A percentile compares a stretch with the other conserved stretches of the same genome.
These are phyloP conservation scores for Philantomba maxwellii DNA, from an alignment of 2,113 vertebrate genomes.

Conservation along the genomic window DNA sequence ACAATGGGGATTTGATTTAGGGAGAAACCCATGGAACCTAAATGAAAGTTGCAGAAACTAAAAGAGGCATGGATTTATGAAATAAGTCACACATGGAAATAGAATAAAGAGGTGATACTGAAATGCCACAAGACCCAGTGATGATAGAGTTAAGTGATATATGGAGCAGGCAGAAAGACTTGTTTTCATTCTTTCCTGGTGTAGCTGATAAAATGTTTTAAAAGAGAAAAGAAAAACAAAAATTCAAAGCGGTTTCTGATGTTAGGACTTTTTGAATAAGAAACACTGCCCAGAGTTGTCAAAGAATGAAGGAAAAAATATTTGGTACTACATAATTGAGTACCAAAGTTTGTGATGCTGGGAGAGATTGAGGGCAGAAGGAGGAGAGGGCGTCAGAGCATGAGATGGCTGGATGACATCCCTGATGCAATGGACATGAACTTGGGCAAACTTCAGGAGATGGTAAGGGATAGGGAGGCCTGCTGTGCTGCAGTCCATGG, in stretches of 20 bases:
- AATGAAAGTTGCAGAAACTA: neutral
- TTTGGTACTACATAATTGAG: neutral
- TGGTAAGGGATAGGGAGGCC: neutral
- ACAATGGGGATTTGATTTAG: neutral
- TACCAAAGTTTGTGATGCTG: neutral
- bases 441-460: neutral
- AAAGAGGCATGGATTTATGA: neutral
- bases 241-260: neutral
- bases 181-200: neutral
- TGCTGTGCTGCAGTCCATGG: neutral
- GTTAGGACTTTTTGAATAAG: neutral
- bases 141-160: neutral
- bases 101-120: neutral
- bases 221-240: neutral
- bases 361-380: neutral
- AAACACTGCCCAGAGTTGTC: neutral
- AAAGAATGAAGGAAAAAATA: neutral
- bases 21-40: neutral
- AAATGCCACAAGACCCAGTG: neutral
- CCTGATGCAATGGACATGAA: neutral
- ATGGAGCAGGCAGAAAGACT: neutral
- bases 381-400: neutral
- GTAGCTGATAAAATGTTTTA: neutral
- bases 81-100: neutral
- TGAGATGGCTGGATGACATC: neutral